Conservation (phyloP, 2,888 invertebrate genomes). For the Zhengitettix transpicula region DNA sequence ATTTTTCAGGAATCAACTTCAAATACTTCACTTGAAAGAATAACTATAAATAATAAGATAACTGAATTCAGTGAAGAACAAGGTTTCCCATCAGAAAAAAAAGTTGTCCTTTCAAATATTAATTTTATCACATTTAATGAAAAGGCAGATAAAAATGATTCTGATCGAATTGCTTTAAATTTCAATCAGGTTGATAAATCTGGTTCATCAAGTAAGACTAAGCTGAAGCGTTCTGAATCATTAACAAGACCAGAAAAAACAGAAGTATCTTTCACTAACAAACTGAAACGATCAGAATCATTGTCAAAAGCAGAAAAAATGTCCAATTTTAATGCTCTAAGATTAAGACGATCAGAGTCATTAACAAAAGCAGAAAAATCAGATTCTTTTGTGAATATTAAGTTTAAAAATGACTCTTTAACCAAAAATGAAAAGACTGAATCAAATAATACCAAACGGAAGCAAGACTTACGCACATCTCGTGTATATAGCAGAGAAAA, state of each 20-base stretch:
- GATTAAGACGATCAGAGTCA: slow-evolving; percentile 37
- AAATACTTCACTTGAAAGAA: too few species aligned
- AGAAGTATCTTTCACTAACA: slow-evolving; percentile 16
- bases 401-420: slow-evolving; percentile 14
- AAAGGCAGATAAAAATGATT: too few species aligned
- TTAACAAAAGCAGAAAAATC: slow-evolving; percentile 34
- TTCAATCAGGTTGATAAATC: slow-evolving; percentile 34
- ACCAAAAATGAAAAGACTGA: slow-evolving; percentile 31
- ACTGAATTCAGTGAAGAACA: too few species aligned
- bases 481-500: slow-evolving; percentile 15
- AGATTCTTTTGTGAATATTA: slow-evolving; percentile 16
- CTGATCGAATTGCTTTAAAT: slow-evolving; percentile 33
- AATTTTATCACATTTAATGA: too few species aligned
- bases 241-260: slow-evolving; percentile 34
- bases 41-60: too few species aligned
- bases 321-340: slow-evolving; percentile 20
- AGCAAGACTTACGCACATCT: slow-evolving; percentile 27
- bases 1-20: too few species aligned
- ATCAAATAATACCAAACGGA: slow-evolving; percentile 57
- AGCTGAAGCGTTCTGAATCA: slow-evolving; percentile 37
- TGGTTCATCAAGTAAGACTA: slow-evolving; percentile 20
- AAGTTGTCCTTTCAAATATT: too few species aligned
- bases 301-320: slow-evolving; percentile 34
- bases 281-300: slow-evolving; percentile 36
- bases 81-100: too few species aligned